phyloP scores from a whole-genome alignment of 2,888 invertebrate species.

The Tenodera sinensis region DNA sequence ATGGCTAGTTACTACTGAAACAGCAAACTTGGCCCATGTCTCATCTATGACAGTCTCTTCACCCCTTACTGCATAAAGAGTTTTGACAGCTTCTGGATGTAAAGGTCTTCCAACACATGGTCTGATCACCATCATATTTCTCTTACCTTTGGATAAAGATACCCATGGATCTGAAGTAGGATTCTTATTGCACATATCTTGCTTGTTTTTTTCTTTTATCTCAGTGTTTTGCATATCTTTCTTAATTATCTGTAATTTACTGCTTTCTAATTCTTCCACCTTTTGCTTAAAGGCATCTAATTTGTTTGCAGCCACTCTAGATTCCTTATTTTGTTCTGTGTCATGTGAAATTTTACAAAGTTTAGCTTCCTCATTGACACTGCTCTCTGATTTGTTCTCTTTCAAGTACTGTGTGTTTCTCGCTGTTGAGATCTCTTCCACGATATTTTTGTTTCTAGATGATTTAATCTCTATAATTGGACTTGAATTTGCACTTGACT shows the following conservation, averaged over 20 bases:
- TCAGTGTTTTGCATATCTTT: neutral
- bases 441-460: neutral
- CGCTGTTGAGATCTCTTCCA: neutral
- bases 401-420: neutral
- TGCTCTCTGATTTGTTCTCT: neutral
- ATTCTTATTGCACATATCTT: neutral
- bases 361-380: neutral
- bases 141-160: neutral
- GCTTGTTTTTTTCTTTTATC: neutral
- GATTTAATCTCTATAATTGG: neutral
- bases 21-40: constrained; percentile 55
- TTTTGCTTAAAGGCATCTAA: neutral
- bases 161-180: neutral
- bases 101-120: constrained; percentile 50
- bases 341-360: neutral
- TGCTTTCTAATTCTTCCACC: neutral
- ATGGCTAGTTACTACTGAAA: constrained; percentile 47
- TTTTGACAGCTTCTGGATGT: constrained; percentile 46
- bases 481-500: neutral
- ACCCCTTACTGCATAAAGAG: constrained; percentile 46
- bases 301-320: neutral
- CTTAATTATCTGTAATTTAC: neutral
- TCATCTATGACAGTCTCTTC: constrained; percentile 47
- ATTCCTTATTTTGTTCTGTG: neutral
- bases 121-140: constrained; percentile 37